Evolutionary conservation across 2,888 invertebrate species (phyloP).

Genomic region (Pheosia gnoma): DNA sequence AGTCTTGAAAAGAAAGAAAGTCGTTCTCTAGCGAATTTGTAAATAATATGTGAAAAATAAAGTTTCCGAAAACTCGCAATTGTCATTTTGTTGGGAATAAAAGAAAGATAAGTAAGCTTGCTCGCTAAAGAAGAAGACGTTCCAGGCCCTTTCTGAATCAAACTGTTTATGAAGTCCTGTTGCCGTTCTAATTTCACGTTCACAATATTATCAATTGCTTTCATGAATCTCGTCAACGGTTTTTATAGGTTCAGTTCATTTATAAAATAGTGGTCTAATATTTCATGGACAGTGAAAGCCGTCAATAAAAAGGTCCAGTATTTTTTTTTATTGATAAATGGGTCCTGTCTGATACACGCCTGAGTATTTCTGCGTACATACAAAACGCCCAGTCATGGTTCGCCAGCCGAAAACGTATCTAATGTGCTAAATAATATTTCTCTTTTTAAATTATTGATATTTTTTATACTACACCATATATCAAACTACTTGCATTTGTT

Average conservation of each 20-base stretch:
- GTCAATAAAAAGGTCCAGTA: conserved; percentile 10
- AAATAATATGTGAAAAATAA: too few species aligned
- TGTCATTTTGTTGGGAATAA: too few species aligned
- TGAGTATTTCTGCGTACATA: conserved; percentile 28
- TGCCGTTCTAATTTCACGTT: not conserved
- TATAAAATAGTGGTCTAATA: conserved; percentile 3
- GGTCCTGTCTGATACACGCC: conserved; percentile 23
- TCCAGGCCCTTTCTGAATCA: too few species aligned
- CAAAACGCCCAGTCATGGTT: conserved; percentile 33
- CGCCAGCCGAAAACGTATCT: conserved; percentile 23
- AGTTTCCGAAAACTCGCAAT: too few species aligned
- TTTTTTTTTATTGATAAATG: conserved; percentile 37
- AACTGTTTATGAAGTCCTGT: not conserved
- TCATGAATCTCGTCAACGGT: not conserved
- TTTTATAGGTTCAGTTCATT: conserved; percentile 1
- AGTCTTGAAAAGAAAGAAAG: too few species aligned
- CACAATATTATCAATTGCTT: conserved; percentile 1
- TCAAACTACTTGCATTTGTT: not conserved
- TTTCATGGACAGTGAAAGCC: not conserved
- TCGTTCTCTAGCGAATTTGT: too few species aligned
- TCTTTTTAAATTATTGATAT: not conserved
- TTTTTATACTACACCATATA: not conserved
- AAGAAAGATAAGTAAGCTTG: too few species aligned
- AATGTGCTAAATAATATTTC: not conserved
- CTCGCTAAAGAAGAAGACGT: too few species aligned